These are phyloP conservation scores for Tenodera sinensis DNA, from an alignment of 2,888 invertebrate species.

Conservation along the genomic window DNA sequence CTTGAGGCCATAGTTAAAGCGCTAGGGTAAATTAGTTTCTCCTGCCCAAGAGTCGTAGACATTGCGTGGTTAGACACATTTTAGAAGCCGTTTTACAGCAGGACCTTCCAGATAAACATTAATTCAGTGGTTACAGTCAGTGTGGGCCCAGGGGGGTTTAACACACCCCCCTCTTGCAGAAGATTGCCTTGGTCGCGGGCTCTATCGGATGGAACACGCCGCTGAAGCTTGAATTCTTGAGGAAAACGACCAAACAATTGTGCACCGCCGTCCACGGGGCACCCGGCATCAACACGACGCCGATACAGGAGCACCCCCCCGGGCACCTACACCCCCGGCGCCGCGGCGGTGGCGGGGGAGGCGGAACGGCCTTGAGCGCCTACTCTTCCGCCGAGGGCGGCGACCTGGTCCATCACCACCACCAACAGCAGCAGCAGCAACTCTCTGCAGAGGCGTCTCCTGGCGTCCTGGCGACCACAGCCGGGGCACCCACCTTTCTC, in stretches of 20 bases:
- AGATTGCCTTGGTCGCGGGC: background rate
- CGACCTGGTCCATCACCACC: background rate
- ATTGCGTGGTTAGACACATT: too few species aligned
- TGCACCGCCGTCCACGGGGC: background rate
- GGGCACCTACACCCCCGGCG: conserved; percentile 23
- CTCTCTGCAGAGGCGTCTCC: background rate
- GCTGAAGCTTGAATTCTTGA: background rate
- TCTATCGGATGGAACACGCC: background rate
- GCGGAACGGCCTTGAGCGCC: conserved; percentile 4
- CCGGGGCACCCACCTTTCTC: conserved; percentile 22
- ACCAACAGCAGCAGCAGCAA: conserved; percentile 3
- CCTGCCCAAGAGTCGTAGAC: too few species aligned
- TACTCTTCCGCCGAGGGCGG: conserved; percentile 3
- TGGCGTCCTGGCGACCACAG: conserved; percentile 28
- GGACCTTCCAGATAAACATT: background rate
- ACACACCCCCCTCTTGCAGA: background rate
- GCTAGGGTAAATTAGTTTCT: too few species aligned
- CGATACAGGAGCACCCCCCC: conserved; percentile 7
- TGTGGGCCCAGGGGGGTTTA: background rate
- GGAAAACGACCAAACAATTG: background rate
- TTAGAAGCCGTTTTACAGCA: background rate
- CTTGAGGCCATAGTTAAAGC: too few species aligned
- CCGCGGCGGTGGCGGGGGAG: conserved; percentile 21
- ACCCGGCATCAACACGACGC: conserved; percentile 22
- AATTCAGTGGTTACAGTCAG: background rate